phyloP scores from a whole-genome alignment of 1,140 invertebrate species.

The Battus philenor region DNA sequence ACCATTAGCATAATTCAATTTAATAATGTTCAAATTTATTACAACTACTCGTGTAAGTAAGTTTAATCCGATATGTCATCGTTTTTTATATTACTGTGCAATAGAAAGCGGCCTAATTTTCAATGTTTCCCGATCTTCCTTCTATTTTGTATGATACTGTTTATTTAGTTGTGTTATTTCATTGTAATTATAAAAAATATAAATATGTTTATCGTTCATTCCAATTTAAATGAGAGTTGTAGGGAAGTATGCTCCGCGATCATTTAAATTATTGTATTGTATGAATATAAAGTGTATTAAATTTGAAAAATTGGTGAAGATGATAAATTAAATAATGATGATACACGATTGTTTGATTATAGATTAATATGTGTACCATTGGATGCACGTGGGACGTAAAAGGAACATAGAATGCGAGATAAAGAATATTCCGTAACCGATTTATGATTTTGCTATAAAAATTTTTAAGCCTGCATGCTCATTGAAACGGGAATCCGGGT shows the following conservation, averaged over 20 bases:
- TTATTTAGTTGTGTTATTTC: conserved; percentile 72
- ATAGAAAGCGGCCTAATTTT: conserved; percentile 63
- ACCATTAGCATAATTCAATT: conserved; percentile 42
- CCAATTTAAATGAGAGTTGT: conserved; percentile 71
- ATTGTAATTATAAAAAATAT: conserved; percentile 67
- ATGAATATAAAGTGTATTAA: conserved; percentile 72
- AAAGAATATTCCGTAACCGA: too few relatives aligned
- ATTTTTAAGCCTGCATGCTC: background rate
- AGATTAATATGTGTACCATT: too few relatives aligned
- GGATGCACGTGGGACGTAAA: too few relatives aligned
- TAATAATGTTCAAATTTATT: conserved; percentile 39
- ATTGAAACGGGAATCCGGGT: conserved; percentile 24
- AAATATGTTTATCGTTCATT: conserved; percentile 73
- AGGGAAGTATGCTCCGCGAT: conserved; percentile 63
- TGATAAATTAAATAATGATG: conserved; percentile 73
- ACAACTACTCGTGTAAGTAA: conserved; percentile 20
- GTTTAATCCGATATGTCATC: conserved; percentile 22
- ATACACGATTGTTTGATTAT: conserved; percentile 43
- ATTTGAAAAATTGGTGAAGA: conserved; percentile 72
- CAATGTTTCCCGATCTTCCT: conserved; percentile 29
- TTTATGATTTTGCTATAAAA: too few relatives aligned
- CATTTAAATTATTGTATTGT: conserved; percentile 75
- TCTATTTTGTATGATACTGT: conserved; percentile 59
- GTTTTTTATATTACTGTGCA: conserved; percentile 55
- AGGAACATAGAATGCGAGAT: too few relatives aligned